phyloP scores from a whole-genome alignment of 1,140 invertebrate genomes.

The Polypedilum pembai region DNA sequence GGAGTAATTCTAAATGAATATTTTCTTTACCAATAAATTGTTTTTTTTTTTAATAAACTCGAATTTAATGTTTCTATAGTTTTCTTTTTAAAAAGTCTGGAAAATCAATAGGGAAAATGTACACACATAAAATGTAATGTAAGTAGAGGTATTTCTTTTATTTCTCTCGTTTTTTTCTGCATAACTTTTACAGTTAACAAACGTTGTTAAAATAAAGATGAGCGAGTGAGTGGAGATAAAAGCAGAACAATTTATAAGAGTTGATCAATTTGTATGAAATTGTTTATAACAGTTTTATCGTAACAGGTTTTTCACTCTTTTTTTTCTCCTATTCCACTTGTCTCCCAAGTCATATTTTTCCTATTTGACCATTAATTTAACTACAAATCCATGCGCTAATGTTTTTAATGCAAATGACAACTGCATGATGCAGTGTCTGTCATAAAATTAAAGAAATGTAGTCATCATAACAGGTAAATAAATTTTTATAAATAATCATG shows the following conservation, averaged over 20 bases:
- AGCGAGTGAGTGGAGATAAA: slow-evolving; percentile 8
- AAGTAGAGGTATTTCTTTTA: slow-evolving; percentile 12
- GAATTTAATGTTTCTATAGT: neutral
- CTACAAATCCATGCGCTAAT: too few species aligned
- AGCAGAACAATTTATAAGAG: slow-evolving; percentile 12
- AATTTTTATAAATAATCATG: too few species aligned
- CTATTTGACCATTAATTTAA: too few species aligned
- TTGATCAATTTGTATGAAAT: slow-evolving; percentile 25
- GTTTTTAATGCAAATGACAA: too few species aligned
- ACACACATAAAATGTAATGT: neutral
- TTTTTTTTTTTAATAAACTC: slow-evolving; percentile 20
- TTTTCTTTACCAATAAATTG: slow-evolving; percentile 13
- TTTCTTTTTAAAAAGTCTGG: slow-evolving; percentile 17
- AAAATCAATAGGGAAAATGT: neutral
- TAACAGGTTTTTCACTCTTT: slow-evolving; percentile 26
- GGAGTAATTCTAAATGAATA: too few species aligned
- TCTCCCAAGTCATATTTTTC: too few species aligned
- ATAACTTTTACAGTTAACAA: slow-evolving; percentile 13
- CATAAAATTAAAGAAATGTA: too few species aligned
- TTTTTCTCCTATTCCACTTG: slow-evolving; percentile 2
- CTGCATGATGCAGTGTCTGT: too few species aligned
- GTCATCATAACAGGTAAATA: too few species aligned
- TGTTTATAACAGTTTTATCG: slow-evolving; percentile 25
- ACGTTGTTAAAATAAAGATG: slow-evolving; percentile 8
- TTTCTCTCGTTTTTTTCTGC: neutral